Base-by-base conservation (phyloP, 92 coral and sea anemone genomes). In the Montipora capitata region DNA sequence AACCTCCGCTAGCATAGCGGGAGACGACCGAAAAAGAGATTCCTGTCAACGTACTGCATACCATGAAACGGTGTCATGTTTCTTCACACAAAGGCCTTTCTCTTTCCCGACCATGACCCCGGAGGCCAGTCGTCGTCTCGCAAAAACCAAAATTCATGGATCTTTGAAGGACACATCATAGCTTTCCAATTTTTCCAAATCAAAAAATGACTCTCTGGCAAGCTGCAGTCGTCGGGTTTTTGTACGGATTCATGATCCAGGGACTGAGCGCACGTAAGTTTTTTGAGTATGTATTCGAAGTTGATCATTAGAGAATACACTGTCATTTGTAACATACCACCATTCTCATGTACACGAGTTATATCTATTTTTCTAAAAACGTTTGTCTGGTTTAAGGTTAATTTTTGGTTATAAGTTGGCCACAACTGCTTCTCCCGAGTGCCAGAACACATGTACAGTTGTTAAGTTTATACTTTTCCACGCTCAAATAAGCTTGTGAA, bases 251-350 rank as follows among this genome's bases (percentile, higher is more conserved):
- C 40, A 14, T 80, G 10, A 66, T 67, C 45, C 64, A 6, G 38
- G 63, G 75, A 80, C 45, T 80, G 66, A 40, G 18, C 20, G 65
- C 85, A 10, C 65, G 85, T 80, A 51, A 80, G 85, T 80, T 45
- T 7, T 45, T 10, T 44, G 48, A 66, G 15, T 4, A 27, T 27
- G 35, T 27, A 27, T 27, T 27, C 35, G 35, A 27, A 27, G 35
- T 27, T 27, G 35, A 27, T 27, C 35, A 27, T 27, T 1, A 1
- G 35, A 27, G 35, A 27, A 27, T 27, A 27, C 35, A 27, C 35
- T 27, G 35, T 27, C 35, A 27, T 27, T 27, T 27, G 35, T 27
- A 27, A 0, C 35, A 27, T 27, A 27, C 35, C 35, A 27, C 0
- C 35, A 27, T 27, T 27, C 35, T 27, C 35, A 27, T 27, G 35